Percentiles rank a stretch among this genome's conserved stretches.
These are phyloP conservation scores for Pentalonia nigronervosa DNA, from an alignment of 1,140 invertebrate species.

Conservation along the genomic window DNA sequence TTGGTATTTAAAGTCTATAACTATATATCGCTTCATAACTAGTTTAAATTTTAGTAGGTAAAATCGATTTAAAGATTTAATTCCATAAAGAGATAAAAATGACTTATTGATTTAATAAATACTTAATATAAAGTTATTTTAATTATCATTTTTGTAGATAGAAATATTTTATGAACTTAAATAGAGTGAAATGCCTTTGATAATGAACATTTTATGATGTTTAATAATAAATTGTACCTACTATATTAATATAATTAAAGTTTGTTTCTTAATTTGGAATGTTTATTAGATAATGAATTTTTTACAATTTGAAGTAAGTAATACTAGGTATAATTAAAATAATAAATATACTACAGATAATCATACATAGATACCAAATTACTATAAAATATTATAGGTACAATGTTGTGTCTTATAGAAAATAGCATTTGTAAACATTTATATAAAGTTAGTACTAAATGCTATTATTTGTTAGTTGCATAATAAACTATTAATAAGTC, in stretches of 20 bases:
- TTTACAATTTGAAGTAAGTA: conserved; percentile 25
- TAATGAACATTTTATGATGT: too few species aligned
- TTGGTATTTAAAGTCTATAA: neutral
- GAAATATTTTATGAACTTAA: too few species aligned
- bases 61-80: neutral
- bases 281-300: conserved; percentile 2
- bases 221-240: neutral
- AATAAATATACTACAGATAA: neutral
- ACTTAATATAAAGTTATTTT: neutral
- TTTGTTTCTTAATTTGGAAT: neutral
- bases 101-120: neutral
- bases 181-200: too few species aligned
- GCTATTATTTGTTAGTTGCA: neutral
- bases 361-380: neutral
- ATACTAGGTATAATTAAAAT: neutral
- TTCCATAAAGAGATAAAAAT: neutral
- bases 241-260: neutral
- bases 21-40: neutral
- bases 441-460: neutral
- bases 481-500: neutral
- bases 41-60: neutral
- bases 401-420: neutral
- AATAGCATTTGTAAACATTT: conserved; percentile 13
- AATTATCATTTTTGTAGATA: neutral
- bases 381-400: neutral